Evolutionary conservation across 2,797 vertebrate genomes (phyloP).

Genomic region (Myotis pilosus): DNA sequence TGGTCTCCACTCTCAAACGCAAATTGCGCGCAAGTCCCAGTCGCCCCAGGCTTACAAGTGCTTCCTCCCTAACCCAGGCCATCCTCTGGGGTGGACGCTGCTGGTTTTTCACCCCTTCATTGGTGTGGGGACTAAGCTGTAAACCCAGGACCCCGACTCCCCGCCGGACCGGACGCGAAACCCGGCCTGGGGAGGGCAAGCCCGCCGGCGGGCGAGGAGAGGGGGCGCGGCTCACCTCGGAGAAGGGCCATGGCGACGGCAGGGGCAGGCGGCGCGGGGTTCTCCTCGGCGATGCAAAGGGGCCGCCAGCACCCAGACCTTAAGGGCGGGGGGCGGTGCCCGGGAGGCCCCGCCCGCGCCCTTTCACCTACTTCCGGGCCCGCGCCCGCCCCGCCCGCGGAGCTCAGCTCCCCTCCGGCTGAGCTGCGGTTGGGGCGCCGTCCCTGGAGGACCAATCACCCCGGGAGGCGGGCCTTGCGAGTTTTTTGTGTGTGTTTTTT

Average conservation of each 20-base stretch:
- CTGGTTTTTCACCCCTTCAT: no score
- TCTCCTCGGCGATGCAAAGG: fast-evolving
- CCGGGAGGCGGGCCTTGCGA: no score
- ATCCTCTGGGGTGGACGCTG: neutral
- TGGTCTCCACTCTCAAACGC: neutral
- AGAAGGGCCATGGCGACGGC: slow-evolving; percentile 75
- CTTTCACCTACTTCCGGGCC: neutral
- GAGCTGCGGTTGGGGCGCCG: neutral
- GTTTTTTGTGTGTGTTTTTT: no score
- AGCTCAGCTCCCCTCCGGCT: neutral
- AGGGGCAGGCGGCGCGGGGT: fast-evolving
- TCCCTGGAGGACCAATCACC: no score
- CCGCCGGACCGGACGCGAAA: neutral
- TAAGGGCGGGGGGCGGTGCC: fast-evolving
- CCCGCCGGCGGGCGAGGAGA: neutral
- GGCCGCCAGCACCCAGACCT: fast-evolving
- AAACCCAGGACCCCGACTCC: neutral
- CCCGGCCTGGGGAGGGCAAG: fast-evolving
- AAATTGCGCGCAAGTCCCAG: neutral
- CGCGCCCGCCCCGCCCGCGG: fast-evolving
- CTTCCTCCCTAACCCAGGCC: neutral
- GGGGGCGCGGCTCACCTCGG: slow-evolving; percentile 73
- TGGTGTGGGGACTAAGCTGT: no score
- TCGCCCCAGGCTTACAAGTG: neutral
- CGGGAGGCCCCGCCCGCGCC: neutral